These are phyloP conservation scores for Petrolisthes cinctipes DNA, from an alignment of 2,888 invertebrate species.

Conservation along the genomic window DNA sequence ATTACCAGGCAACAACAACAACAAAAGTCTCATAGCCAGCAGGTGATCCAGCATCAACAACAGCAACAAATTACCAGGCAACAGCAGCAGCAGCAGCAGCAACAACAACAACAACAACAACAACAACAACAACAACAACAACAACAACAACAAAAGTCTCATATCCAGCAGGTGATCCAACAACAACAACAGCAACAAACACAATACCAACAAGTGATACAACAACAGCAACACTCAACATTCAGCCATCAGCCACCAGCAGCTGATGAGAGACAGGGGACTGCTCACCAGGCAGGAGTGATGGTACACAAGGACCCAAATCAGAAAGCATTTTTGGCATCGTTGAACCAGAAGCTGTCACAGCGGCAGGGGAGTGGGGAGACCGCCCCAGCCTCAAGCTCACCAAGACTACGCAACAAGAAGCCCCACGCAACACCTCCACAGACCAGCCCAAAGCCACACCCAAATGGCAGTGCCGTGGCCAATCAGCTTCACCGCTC, in stretches of 20 bases:
- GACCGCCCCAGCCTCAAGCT: constrained; percentile 2
- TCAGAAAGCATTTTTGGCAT: constrained; percentile 56
- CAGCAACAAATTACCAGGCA: not conserved
- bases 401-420: constrained; percentile 36
- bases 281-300: constrained; percentile 4
- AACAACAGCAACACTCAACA: constrained; percentile 5
- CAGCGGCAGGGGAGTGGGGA: constrained; percentile 40
- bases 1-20: constrained; percentile 5
- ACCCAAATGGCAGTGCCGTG: constrained; percentile 54
- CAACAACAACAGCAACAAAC: not conserved
- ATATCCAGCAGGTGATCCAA: not conserved
- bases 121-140: constrained; percentile 24
- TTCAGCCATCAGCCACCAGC: not conserved
- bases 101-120: constrained; percentile 19
- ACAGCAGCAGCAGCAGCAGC: constrained; percentile 3
- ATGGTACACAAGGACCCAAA: constrained; percentile 35
- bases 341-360: constrained; percentile 53
- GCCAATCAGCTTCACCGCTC: constrained; percentile 44
- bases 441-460: constrained; percentile 44
- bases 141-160: not conserved
- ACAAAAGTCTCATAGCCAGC: not conserved
- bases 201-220: constrained; percentile 9
- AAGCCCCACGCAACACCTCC: constrained; percentile 20
- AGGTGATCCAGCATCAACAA: no score
- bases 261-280: constrained; percentile 25